Percentiles rank a stretch among this genome's conserved stretches.
These are phyloP conservation scores for Parazoanthus darwini DNA, from an alignment of 92 coral and sea anemone genomes.

Conservation along the genomic window DNA sequence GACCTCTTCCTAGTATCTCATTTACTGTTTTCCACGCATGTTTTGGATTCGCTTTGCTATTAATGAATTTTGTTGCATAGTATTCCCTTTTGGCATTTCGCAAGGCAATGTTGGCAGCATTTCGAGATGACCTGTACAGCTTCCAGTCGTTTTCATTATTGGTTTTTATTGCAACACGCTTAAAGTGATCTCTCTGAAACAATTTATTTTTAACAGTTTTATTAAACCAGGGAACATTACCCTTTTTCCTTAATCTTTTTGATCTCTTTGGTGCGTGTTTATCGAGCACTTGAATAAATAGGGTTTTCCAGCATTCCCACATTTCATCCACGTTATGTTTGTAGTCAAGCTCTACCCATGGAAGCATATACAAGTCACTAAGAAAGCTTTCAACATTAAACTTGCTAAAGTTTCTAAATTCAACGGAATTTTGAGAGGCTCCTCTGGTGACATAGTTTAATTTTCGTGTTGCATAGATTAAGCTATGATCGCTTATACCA, in stretches of 20 bases:
- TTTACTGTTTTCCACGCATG: slow-evolving; percentile 32
- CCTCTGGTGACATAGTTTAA: slow-evolving; percentile 27
- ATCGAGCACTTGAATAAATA: slow-evolving; percentile 31
- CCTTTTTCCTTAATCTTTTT: slow-evolving; percentile 41
- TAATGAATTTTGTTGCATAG: slow-evolving; percentile 17
- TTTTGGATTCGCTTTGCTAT: slow-evolving; percentile 19
- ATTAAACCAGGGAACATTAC: slow-evolving; percentile 40
- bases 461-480: slow-evolving; percentile 5
- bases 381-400: slow-evolving; percentile 35
- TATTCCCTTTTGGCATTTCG: slow-evolving; percentile 24
- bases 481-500: slow-evolving; percentile 35
- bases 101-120: slow-evolving; percentile 29
- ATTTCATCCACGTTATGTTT: slow-evolving; percentile 15
- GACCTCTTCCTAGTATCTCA: slow-evolving; percentile 16
- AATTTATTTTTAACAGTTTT: slow-evolving; percentile 24
- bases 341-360: slow-evolving; percentile 38
- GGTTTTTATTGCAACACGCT: slow-evolving; percentile 34
- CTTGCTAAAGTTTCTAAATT: slow-evolving; percentile 30
- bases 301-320: slow-evolving; percentile 12
- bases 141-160: slow-evolving; percentile 38
- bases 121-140: slow-evolving; percentile 20
- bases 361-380: slow-evolving; percentile 39
- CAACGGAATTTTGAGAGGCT: slow-evolving; percentile 19
- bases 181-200: slow-evolving; percentile 32
- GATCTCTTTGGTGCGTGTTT: no score